Evolutionary conservation across 2,888 invertebrate genomes (phyloP).

Genomic region (Aphidoletes aphidimyza): DNA sequence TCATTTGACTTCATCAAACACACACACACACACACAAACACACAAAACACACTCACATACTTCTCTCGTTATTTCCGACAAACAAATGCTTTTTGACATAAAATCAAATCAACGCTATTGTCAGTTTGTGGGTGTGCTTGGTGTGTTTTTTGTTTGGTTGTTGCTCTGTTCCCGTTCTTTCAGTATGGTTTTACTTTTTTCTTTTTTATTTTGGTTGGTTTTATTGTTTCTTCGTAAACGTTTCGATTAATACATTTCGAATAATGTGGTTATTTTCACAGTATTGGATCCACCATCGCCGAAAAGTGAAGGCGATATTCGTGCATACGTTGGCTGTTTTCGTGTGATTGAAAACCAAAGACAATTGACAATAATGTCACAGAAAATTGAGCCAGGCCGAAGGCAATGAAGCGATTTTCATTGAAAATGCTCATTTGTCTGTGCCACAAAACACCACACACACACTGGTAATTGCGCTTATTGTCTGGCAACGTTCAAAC

Average conservation of each 20-base stretch:
- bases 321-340: conserved; percentile 77
- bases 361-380: conserved; percentile 79
- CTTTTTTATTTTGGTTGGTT: conserved; percentile 59
- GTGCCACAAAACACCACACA: neutral
- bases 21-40: too few relatives aligned
- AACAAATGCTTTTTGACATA: too few relatives aligned
- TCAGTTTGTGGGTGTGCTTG: too few relatives aligned
- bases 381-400: conserved; percentile 77
- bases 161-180: too few relatives aligned
- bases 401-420: conserved; percentile 58
- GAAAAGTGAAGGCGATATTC: conserved; percentile 76
- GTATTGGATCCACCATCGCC: conserved; percentile 77
- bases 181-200: too few relatives aligned
- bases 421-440: neutral
- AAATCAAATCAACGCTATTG: too few relatives aligned
- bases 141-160: too few relatives aligned
- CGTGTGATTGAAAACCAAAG: conserved; percentile 84
- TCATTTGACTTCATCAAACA: too few relatives aligned
- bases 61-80: too few relatives aligned
- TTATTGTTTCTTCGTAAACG: neutral
- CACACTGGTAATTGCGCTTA: conserved; percentile 1
- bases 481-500: neutral
- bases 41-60: too few relatives aligned
- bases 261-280: conserved; percentile 60
- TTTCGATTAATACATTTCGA: neutral